phyloP scores from a whole-genome alignment of 2,113 vertebrate species.

The Dasypus novemcinctus region DNA sequence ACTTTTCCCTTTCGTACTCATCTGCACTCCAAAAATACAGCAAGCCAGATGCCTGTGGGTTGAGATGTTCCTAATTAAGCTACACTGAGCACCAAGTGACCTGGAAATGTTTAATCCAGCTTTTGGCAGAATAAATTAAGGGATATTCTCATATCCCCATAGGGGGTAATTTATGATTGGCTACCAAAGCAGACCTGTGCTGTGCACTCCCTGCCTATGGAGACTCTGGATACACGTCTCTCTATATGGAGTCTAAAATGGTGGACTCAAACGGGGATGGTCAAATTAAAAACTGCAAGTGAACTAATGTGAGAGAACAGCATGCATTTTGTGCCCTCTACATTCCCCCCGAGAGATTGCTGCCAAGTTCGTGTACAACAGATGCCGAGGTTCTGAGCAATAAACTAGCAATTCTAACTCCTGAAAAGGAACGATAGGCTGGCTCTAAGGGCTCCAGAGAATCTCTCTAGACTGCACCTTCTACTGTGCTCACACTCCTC shows the following conservation, averaged over 20 bases:
- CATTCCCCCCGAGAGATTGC: neutral
- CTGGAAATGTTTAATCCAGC: constrained; percentile 64
- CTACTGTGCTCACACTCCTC: neutral
- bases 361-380: neutral
- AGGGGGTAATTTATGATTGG: neutral
- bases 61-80: constrained; percentile 42
- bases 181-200: neutral
- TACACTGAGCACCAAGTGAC: constrained; percentile 49
- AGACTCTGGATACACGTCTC: neutral
- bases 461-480: neutral
- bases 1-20: neutral
- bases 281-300: neutral
- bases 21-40: constrained; percentile 45
- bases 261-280: neutral
- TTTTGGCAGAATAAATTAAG: constrained; percentile 67
- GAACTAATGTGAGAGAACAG: neutral
- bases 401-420: neutral
- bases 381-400: neutral
- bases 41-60: constrained; percentile 47
- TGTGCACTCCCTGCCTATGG: neutral
- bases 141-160: neutral
- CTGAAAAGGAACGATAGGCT: neutral
- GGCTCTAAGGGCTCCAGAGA: fast-evolving
- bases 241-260: neutral
- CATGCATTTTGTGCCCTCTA: fast-evolving